Percentiles rank a stretch among this genome's conserved stretches.
phyloP scores from a whole-genome alignment of 2,888 invertebrate genomes.

The Polyploca ridens region DNA sequence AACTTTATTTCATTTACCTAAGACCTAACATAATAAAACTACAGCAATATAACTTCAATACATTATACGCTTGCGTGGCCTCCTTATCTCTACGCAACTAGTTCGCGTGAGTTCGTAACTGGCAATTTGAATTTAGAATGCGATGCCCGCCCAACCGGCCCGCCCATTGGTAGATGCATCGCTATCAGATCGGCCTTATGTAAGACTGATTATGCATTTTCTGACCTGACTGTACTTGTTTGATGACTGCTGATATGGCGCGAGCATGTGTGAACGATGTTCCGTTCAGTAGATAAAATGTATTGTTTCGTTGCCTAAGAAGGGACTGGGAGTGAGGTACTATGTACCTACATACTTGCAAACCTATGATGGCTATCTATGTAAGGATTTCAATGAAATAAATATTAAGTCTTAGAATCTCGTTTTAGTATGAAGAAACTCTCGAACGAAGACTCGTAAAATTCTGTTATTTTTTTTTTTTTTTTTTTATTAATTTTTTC shows the following conservation, averaged over 20 bases:
- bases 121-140: conserved; percentile 78
- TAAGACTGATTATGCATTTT: conserved; percentile 73
- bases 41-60: background rate
- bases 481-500: too few relatives aligned
- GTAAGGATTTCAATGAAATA: background rate
- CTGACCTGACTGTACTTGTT: conserved; percentile 46
- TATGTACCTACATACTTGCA: background rate
- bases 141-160: conserved; percentile 63
- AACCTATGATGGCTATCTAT: background rate
- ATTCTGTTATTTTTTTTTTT: too few relatives aligned
- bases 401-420: too few relatives aligned
- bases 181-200: conserved; percentile 72
- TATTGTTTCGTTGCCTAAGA: conserved; percentile 3
- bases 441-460: too few relatives aligned
- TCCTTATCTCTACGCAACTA: conserved; percentile 60
- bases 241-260: conserved; percentile 27
- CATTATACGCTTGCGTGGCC: conserved; percentile 15
- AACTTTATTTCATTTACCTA: too few relatives aligned
- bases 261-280: conserved; percentile 9
- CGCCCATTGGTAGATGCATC: conserved; percentile 66
- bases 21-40: too few relatives aligned
- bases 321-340: background rate
- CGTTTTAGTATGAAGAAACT: too few relatives aligned
- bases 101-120: conserved; percentile 66
- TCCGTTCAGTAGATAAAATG: conserved; percentile 27